Percentiles rank a stretch among this genome's conserved stretches.
phyloP scores from a whole-genome alignment of 2,113 vertebrate species.

The Natator depressus region DNA sequence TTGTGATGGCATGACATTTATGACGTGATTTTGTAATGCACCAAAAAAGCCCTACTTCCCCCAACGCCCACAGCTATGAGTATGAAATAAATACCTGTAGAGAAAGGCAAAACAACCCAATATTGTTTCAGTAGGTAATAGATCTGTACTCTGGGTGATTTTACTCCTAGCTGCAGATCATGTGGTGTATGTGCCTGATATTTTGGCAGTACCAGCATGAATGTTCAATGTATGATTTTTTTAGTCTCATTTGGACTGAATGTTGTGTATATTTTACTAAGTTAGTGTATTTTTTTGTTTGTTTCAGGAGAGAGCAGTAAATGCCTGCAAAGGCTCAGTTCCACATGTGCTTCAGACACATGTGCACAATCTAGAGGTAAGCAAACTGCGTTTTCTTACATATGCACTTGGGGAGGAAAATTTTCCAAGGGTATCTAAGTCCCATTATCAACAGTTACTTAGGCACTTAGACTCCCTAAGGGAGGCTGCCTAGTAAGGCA shows the following conservation, averaged over 20 bases:
- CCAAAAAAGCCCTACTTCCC: not conserved
- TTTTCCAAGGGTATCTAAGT: not conserved
- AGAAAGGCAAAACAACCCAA: not conserved
- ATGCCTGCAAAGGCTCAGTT: conserved; percentile 64
- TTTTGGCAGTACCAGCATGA: not conserved
- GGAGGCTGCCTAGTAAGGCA: not conserved
- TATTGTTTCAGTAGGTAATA: not conserved
- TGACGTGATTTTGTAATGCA: not conserved
- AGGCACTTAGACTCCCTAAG: not conserved
- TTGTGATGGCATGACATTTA: not conserved
- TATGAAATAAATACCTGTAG: not conserved
- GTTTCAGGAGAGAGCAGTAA: conserved; percentile 74
- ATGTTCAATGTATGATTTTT: not conserved
- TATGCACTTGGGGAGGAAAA: not conserved
- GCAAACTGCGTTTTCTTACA: not conserved
- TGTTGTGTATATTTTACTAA: fast-evolving
- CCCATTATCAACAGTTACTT: not conserved
- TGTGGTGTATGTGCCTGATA: not conserved
- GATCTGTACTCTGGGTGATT: not conserved
- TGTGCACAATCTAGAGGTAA: conserved; percentile 72
- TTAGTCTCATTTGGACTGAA: not conserved
- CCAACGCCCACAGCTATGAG: not conserved
- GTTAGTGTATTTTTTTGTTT: not conserved
- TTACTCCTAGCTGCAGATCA: not conserved
- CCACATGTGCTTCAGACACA: conserved; percentile 35